These are phyloP conservation scores for Myrmecobius fasciatus DNA, from an alignment of 2,113 vertebrate genomes.

Conservation along the genomic window DNA sequence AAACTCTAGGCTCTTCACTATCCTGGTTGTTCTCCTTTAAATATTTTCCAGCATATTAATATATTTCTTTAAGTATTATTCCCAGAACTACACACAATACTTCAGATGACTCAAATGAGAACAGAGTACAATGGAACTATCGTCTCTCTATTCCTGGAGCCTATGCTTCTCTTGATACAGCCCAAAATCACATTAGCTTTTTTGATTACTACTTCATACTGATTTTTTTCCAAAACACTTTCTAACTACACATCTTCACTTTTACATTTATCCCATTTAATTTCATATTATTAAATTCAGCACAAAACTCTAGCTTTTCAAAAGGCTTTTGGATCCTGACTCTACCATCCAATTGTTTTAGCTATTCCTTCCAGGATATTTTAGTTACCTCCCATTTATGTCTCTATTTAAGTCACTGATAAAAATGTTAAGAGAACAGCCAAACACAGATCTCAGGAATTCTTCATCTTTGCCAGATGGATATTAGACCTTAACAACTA, in stretches of 20 bases:
- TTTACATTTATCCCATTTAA: not conserved
- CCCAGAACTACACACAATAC: not conserved
- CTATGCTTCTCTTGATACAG: not conserved
- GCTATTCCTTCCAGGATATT: not conserved
- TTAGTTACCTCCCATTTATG: not conserved
- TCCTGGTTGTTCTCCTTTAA: not conserved
- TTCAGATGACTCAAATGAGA: not conserved
- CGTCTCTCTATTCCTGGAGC: not conserved
- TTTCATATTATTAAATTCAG: not conserved
- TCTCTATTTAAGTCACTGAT: not conserved
- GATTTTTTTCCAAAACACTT: not conserved
- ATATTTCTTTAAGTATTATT: not conserved
- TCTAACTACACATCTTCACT: not conserved
- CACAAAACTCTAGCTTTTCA: not conserved
- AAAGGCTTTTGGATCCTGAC: not conserved
- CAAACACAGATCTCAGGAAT: not conserved
- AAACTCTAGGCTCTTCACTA: not conserved
- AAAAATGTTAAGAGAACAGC: not conserved
- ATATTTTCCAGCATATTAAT: not conserved
- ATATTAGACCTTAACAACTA: not conserved
- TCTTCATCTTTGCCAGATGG: not conserved
- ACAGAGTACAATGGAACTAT: not conserved
- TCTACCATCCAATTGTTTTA: not conserved
- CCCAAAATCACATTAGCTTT: not conserved
- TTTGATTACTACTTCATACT: not conserved